phyloP scores from a whole-genome alignment of 2,113 vertebrate genomes.

The Neoarius graeffei region DNA sequence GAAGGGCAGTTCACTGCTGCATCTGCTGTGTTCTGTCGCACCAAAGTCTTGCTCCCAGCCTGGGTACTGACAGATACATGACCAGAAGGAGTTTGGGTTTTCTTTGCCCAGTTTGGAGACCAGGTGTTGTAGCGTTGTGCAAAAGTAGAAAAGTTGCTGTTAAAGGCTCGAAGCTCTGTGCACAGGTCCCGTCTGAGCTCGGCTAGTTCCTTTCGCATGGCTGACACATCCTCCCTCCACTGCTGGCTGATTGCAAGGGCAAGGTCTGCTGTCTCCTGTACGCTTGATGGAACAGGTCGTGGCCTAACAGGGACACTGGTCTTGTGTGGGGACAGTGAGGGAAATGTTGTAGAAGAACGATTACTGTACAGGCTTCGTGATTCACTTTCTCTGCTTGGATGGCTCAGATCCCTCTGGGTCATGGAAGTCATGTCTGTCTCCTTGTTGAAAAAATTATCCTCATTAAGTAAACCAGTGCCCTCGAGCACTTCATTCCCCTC shows the following conservation, averaged over 20 bases:
- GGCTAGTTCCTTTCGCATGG: constrained; percentile 75
- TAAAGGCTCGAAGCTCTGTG: constrained; percentile 76
- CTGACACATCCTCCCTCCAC: constrained; percentile 78
- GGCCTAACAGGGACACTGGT: constrained; percentile 52
- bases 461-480: constrained; percentile 75
- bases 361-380: constrained; percentile 63
- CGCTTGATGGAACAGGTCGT: constrained; percentile 72
- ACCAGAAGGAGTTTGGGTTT: constrained; percentile 54
- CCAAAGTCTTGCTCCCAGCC: constrained; percentile 69
- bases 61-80: constrained; percentile 76
- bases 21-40: constrained; percentile 76
- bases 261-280: constrained; percentile 73
- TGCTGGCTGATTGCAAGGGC: constrained; percentile 78
- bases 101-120: constrained; percentile 69
- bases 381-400: constrained; percentile 72
- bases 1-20: constrained; percentile 75
- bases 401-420: constrained; percentile 72
- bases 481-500: constrained; percentile 79
- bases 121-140: constrained; percentile 79
- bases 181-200: constrained; percentile 76
- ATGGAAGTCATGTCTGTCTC: constrained; percentile 71
- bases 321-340: constrained; percentile 68
- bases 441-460: constrained; percentile 70
- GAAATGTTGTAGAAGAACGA: constrained; percentile 66
- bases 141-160: constrained; percentile 77